Evolutionary conservation across 2,888 invertebrate species (phyloP), one percentile per base, ranked within the genome.

Genomic region (Pyralis farinalis): DNA sequence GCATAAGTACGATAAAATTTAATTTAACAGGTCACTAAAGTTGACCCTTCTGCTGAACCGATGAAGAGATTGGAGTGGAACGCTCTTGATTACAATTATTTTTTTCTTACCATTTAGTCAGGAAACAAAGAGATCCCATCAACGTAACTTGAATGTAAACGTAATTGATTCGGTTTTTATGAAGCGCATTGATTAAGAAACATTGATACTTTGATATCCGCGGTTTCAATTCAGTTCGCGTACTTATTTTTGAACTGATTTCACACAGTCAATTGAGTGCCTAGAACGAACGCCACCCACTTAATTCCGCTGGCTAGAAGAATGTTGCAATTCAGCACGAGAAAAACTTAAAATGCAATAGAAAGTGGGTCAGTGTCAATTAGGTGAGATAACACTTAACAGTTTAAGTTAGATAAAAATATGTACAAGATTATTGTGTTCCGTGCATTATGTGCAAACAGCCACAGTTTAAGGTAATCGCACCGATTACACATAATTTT

Each of bases 281-380:
- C 37, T 45, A 40, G 44, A 46, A 40, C 34, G 37, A 46, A 40
- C 34, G 37, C 16, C 34, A 36, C 38, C 37, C 16, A 43, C 21
- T 47, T 16, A 2, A 16, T 16, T 16, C 16, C 16, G 25, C 1
- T 25, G 25, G 8, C 7, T n/a, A 25, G 3, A 25, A 25, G 25
- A 25, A 25, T 25, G 25, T 62, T 63, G 63, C 55, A 60, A 54
- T 42, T 54, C 47, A 44, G 40, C 42, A 46, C 53, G 50, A 60
- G 58, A 65, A 64, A 71, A 71, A 66, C 59, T 47, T 58, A 46
- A 12, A 30, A 11, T 55, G 40, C 44, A 40, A 49, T 74, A 65
- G 72, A 80, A 83, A 82, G 77, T 64, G 44, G 80, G 82, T 80
- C 83, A 81, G 54, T 73, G 79, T 67, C 71, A 63, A 39, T 44